Evolutionary conservation across 2,888 invertebrate genomes (phyloP), one percentile per base, ranked within the genome.

Genomic region (Catonia carolina): DNA sequence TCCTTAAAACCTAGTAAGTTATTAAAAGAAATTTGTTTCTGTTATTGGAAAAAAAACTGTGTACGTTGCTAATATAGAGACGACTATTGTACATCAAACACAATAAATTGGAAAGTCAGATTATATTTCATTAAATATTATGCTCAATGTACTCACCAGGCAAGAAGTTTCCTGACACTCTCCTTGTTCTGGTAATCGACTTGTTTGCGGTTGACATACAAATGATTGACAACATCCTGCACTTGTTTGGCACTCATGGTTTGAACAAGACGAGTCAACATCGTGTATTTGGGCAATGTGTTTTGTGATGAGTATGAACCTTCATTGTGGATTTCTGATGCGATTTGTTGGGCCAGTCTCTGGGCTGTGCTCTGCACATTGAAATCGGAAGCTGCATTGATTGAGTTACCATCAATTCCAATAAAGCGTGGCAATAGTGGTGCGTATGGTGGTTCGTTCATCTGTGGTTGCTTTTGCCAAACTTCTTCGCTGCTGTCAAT

Each of bases 201-300:
- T 62, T 74, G 74, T 69, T 56, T 51, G 14, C 65, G 59, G 23
- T 66, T 60, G 50, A 59, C 58, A 69, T 79, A 80, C 51, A 85
- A 71, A 62, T 74, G 71, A 36, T 74, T 73, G 60, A 78, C 76
- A 10, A 75, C 74, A 65, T 80, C 75, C 55, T 74, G 68, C 1
- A 86, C 74, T 69, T 86, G 82, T 35, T 81, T 74, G 18, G 70
- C 72, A 69, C 74, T 77, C 83, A 86, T 82, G 15, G 77, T 74
- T 36, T 83, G 77, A 49, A 83, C 71, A 10, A 84, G 65, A 6
- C 76, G 75, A 8, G 76, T 73, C 31, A 86, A 71, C 35, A 81
- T 78, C 58, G 76, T 76, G 72, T 81, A 85, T 68, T 83, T 84
- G n/a, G 78, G 75, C 1, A 85, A 72, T 49, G 82, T 79, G 57